Conservation (phyloP, 1,140 invertebrate genomes). For the Drosophila tristis region DNA sequence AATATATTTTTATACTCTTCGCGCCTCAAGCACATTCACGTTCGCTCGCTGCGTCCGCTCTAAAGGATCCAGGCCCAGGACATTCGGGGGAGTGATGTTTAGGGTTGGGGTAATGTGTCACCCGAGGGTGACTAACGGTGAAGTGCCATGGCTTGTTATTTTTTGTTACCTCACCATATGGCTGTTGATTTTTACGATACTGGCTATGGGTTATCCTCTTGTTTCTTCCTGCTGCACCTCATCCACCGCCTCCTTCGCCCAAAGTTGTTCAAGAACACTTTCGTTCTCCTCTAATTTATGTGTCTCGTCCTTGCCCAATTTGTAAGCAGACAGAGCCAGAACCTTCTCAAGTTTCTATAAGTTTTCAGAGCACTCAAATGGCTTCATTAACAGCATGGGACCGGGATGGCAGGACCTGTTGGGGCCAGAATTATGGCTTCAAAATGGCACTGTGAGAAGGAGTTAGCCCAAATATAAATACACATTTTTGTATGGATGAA, state of each 20-base stretch:
- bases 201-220: constrained; percentile 15
- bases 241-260: constrained; percentile 10
- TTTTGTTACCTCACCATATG: constrained; percentile 80
- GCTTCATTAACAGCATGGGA: constrained; percentile 59
- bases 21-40: constrained; percentile 61
- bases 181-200: constrained; percentile 73
- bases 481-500: too few relatives aligned
- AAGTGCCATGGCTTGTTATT: constrained; percentile 65
- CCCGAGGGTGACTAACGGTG: constrained; percentile 55
- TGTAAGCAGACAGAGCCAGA: constrained; percentile 25
- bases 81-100: constrained; percentile 24
- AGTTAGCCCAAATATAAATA: too few relatives aligned
- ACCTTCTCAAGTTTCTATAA: constrained; percentile 52
- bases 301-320: constrained; percentile 57
- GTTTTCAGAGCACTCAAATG: constrained; percentile 52
- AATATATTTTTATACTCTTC: constrained; percentile 70
- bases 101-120: constrained; percentile 59
- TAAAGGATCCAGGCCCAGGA: constrained; percentile 9
- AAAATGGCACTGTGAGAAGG: constrained; percentile 6
- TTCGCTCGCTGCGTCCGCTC: constrained; percentile 12
- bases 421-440: constrained; percentile 1
- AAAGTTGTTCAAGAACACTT: constrained; percentile 49
- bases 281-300: constrained; percentile 56
- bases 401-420: constrained; percentile 10
- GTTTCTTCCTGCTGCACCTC: neutral